A percentile compares a stretch with the other conserved stretches of the same genome.
phyloP scores from a whole-genome alignment of 2,888 invertebrate genomes.

The Lordiphosa andalusiaca region DNA sequence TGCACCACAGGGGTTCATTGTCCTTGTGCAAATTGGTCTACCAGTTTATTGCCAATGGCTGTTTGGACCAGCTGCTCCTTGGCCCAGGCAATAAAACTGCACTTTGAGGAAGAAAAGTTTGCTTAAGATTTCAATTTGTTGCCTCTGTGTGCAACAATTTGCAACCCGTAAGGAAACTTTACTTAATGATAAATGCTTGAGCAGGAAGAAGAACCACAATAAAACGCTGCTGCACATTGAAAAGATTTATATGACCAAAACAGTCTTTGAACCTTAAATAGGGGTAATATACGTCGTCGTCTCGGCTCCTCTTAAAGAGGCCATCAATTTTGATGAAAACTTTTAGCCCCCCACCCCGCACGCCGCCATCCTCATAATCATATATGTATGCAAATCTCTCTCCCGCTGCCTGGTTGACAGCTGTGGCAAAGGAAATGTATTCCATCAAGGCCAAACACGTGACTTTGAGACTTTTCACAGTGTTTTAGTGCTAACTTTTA shows the following conservation, averaged over 20 bases:
- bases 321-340: slow-evolving; percentile 48
- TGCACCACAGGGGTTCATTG: slow-evolving; percentile 75
- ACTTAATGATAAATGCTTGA: slow-evolving; percentile 68
- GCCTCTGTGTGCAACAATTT: slow-evolving; percentile 62
- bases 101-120: slow-evolving; percentile 63
- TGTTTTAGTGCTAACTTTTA: slow-evolving; percentile 32
- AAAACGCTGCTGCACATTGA: slow-evolving; percentile 43
- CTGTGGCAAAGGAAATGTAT: slow-evolving; percentile 12
- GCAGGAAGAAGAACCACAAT: slow-evolving; percentile 41
- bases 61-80: slow-evolving; percentile 25
- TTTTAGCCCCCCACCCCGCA: slow-evolving; percentile 12
- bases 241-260: slow-evolving; percentile 49
- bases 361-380: too few relatives aligned
- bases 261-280: slow-evolving; percentile 42
- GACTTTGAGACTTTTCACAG: slow-evolving; percentile 32
- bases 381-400: slow-evolving; percentile 20
- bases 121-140: slow-evolving; percentile 74
- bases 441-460: slow-evolving; percentile 33
- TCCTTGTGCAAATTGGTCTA: slow-evolving; percentile 73
- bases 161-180: slow-evolving; percentile 57
- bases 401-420: slow-evolving; percentile 3
- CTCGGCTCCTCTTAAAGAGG: slow-evolving; percentile 19
- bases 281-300: slow-evolving; percentile 19
- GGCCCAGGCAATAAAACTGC: slow-evolving; percentile 62
- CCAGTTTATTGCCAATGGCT: slow-evolving; percentile 58